Evolutionary conservation across 2,797 vertebrate genomes (phyloP).

Genomic region (Rhinogobio ventralis): DNA sequence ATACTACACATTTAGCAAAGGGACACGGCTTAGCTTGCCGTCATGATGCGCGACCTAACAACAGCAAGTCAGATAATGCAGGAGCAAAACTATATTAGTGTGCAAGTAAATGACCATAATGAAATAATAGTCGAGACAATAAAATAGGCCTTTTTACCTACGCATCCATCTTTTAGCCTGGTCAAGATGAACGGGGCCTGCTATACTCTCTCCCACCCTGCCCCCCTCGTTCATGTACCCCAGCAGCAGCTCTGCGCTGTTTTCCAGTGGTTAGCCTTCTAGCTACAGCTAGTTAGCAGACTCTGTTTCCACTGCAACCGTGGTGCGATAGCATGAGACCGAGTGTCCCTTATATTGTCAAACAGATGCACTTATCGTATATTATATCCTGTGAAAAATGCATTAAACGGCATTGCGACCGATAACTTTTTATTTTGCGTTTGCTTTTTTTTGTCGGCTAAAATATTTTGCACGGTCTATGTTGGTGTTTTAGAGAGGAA

Average conservation of each 20-base stretch:
- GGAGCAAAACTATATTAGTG: conserved; percentile 33
- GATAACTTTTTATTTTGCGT: conserved; percentile 27
- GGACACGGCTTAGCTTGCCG: conserved; percentile 29
- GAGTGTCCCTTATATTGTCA: conserved; percentile 59
- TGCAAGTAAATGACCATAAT: conserved; percentile 27
- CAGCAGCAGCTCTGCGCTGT: conserved; percentile 75
- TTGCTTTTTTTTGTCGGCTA: conserved; percentile 66
- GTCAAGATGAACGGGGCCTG: conserved; percentile 79
- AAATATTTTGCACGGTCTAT: conserved; percentile 72
- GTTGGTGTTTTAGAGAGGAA: conserved; percentile 76
- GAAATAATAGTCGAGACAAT: conserved; percentile 49
- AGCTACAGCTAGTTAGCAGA: conserved; percentile 64
- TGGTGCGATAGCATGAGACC: conserved; percentile 65
- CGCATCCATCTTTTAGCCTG: conserved; percentile 71
- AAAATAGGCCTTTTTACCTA: conserved; percentile 74
- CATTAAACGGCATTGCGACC: conserved; percentile 43
- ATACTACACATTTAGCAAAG: conserved; percentile 30
- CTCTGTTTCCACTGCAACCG: conserved; percentile 78
- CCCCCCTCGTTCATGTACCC: conserved; percentile 74
- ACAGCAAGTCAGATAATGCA: conserved; percentile 27
- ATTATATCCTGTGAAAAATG: conserved; percentile 34
- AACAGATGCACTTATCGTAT: conserved; percentile 29
- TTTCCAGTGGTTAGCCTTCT: conserved; percentile 79
- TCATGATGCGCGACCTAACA: conserved; percentile 48
- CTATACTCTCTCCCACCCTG: conserved; percentile 75